These are phyloP conservation scores for Echiichthys vipera DNA, from an alignment of 2,797 vertebrate species.

Conservation along the genomic window DNA sequence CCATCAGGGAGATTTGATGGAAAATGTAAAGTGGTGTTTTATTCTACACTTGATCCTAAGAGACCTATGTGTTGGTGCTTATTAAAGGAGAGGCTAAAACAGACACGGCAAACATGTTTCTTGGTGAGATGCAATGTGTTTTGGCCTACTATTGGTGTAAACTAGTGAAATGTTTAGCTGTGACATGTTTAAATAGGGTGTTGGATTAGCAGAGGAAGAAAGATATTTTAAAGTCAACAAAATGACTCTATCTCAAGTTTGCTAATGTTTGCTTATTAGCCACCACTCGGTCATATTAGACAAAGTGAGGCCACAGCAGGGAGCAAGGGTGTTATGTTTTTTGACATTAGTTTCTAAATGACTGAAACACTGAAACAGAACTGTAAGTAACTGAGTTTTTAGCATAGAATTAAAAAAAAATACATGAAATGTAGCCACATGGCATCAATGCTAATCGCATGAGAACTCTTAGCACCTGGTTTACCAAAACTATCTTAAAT, in stretches of 20 bases:
- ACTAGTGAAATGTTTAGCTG: too few species aligned
- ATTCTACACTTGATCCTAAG: constrained; percentile 22
- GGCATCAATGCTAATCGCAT: too few species aligned
- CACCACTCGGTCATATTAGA: background rate
- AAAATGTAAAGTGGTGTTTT: constrained; percentile 30
- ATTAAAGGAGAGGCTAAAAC: background rate
- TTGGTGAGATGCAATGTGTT: background rate
- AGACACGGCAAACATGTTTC: background rate
- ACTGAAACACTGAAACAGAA: too few species aligned
- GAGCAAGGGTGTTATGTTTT: background rate
- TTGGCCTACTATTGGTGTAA: too few species aligned
- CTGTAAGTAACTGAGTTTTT: too few species aligned
- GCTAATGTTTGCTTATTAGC: background rate
- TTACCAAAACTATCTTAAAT: too few species aligned
- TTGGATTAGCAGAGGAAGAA: background rate
- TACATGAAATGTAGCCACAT: too few species aligned
- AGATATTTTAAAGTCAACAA: background rate
- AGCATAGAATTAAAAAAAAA: too few species aligned
- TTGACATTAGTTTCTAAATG: too few species aligned
- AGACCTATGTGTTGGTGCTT: background rate
- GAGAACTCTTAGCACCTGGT: too few species aligned
- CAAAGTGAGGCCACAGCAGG: background rate
- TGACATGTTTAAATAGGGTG: background rate
- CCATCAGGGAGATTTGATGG: background rate
- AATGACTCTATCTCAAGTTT: background rate